Base-by-base conservation (phyloP, 2,113 vertebrate species). In the Ictidomys tridecemlineatus region DNA sequence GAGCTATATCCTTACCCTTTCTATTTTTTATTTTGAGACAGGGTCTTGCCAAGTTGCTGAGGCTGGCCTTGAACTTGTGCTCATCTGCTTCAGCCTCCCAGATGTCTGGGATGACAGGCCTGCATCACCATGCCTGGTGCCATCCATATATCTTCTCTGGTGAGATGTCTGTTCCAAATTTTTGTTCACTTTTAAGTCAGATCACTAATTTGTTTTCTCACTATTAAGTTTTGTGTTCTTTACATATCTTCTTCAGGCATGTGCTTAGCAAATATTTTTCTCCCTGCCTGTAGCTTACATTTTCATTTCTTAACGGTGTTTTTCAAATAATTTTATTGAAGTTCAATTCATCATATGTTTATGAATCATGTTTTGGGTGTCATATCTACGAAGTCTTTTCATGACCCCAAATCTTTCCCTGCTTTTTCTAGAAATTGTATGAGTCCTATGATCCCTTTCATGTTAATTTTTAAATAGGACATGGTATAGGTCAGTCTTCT, bases 271-370 rank as follows among this genome's bases (percentile, higher is more conserved):
- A 95, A 94, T 92, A 77, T 85, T 72, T n/a, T 32, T 56, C 18
- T 32, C 24, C 14, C 28, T 58, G 30, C 30, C 87, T 61, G 16
- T 91, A 34, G 45, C 53, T 97, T 93, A 51, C 30, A 37, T 79
- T 84, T 88, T 34, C 4, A 63, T 77, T 73, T 78, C 22, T 65
- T 83, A 79, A 73, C 13, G 45, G 14, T 48, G 26, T 28, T 13
- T 87, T 94, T 69, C 24, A 90, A 91, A 89, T 18, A 92, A 22
- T 92, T 90, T 92, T 93, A 5, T 20, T 79, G 69, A 93, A 90
- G 39, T 94, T 17, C 37, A 92, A 2, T 70, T 86, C 84, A 74
- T 92, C 5, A 73, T 61, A 13, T 32, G 89, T 95, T 69, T 53
- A 79, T 53, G 32, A 5, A 56, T 67, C 53, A 79, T 87, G 32